Evolutionary conservation across 30 jellyfish, hydroid and myxozoan species (phyloP), one percentile per base, ranked within the genome.

Genomic region (Catostylus mosaicus): DNA sequence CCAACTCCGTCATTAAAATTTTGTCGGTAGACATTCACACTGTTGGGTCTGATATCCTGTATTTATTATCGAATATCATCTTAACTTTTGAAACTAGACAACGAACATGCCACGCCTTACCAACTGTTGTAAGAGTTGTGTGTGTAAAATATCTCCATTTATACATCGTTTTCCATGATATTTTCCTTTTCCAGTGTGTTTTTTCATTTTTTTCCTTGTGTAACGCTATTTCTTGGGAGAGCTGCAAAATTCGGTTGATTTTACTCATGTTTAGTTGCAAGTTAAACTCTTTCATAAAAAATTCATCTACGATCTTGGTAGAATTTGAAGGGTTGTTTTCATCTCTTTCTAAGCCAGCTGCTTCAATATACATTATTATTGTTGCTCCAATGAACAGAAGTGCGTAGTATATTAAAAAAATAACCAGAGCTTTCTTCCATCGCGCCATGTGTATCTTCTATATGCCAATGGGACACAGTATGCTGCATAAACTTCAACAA

Each of bases 61-160:
- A n/a, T n/a, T n/a, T n/a, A n/a, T n/a, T n/a, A n/a, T n/a, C n/a
- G n/a, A n/a, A n/a, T n/a, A n/a, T n/a, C n/a, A n/a, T n/a, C n/a
- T n/a, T n/a, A n/a, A n/a, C n/a, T n/a, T n/a, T n/a, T n/a, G 54
- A 40, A 40, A 40, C 11, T 40, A 14, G 11, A 40, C 14, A 40
- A 40, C 14, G 14, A 14, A 14, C 54, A 40, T 7, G 7, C 14
- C 54, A 14, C 54, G 54, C 59, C 89, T 77, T 43, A 77, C 89
- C 89, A 0, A 77, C 89, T 27, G 89, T 77, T 11, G 89, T 77
- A 22, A 77, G 70, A 14, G 89, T 77, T 20, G 67, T 77, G 67
- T 77, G 89, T 22, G 89, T 77, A 80, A 77, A 77, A 20, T 77
- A 77, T 38, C 89, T 60, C 89, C 89, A 77, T 31, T 62, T 77